Percentiles rank a stretch among this genome's conserved stretches.
Evolutionary conservation across 2,797 vertebrate genomes (phyloP).

Genomic region (Oceanodroma leucorhoa): DNA sequence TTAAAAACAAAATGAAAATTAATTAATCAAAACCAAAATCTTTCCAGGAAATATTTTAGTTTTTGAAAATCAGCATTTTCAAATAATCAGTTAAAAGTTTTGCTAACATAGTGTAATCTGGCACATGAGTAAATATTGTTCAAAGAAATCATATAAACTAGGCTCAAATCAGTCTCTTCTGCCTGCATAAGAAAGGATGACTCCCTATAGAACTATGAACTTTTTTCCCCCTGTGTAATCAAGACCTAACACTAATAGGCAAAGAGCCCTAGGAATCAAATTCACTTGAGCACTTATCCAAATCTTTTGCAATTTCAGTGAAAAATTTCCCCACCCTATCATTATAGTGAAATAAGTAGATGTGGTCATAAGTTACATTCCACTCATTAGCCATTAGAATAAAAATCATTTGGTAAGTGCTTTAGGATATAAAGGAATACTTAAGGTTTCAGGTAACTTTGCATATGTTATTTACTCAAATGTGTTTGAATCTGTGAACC

Average conservation of each 20-base stretch:
- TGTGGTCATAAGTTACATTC: background rate
- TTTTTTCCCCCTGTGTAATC: background rate
- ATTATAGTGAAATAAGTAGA: background rate
- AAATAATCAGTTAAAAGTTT: background rate
- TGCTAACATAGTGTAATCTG: background rate
- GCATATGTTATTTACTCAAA: background rate
- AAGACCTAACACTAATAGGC: background rate
- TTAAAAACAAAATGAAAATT: background rate
- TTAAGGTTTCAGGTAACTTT: conserved; percentile 5
- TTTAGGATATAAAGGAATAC: background rate
- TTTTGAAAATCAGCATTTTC: background rate
- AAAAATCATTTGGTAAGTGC: background rate
- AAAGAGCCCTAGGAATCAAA: background rate
- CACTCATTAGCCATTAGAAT: background rate
- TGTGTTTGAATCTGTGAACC: background rate
- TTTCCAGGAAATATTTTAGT: background rate
- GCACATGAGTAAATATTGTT: background rate
- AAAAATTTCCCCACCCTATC: background rate
- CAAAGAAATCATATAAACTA: background rate
- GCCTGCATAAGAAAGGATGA: background rate
- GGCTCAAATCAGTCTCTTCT: background rate
- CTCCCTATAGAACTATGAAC: background rate
- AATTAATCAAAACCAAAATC: background rate
- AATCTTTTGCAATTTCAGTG: background rate
- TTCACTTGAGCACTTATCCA: background rate